Percentiles rank a stretch among this genome's conserved stretches.
phyloP scores from a whole-genome alignment of 2,888 invertebrate genomes.

The Drosophila macrospina region DNA sequence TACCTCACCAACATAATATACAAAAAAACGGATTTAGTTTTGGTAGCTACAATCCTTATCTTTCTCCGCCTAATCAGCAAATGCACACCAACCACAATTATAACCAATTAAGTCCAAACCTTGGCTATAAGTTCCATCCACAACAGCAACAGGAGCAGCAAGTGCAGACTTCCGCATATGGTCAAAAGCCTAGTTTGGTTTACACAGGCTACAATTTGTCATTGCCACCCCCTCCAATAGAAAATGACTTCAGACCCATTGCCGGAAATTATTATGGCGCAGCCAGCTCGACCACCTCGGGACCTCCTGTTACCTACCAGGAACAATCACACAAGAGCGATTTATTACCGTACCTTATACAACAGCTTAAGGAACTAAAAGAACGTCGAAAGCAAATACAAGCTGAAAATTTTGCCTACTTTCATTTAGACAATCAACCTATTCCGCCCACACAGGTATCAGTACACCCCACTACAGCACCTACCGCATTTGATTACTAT shows the following conservation, averaged over 20 bases:
- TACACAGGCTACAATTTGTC: constrained; percentile 79
- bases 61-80: constrained; percentile 77
- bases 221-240: constrained; percentile 72
- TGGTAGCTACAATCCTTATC: constrained; percentile 82
- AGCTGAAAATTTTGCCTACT: constrained; percentile 84
- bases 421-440: constrained; percentile 83
- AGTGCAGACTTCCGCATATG: constrained; percentile 4
- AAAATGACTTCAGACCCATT: constrained; percentile 79
- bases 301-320: constrained; percentile 49
- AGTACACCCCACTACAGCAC: constrained; percentile 33
- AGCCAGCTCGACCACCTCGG: constrained; percentile 48
- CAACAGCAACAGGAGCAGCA: constrained; percentile 40
- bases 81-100: constrained; percentile 55
- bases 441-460: constrained; percentile 21
- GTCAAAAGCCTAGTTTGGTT: constrained; percentile 64
- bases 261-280: constrained; percentile 72
- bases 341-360: constrained; percentile 80
- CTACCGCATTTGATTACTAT: constrained; percentile 50
- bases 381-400: constrained; percentile 82
- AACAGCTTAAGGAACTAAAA: constrained; percentile 82
- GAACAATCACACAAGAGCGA: constrained; percentile 62
- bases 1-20: constrained; percentile 38
- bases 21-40: constrained; percentile 71
- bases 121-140: constrained; percentile 58
- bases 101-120: constrained; percentile 65